Base-by-base conservation (phyloP, 2,888 invertebrate species). In the Ischnura elegans region DNA sequence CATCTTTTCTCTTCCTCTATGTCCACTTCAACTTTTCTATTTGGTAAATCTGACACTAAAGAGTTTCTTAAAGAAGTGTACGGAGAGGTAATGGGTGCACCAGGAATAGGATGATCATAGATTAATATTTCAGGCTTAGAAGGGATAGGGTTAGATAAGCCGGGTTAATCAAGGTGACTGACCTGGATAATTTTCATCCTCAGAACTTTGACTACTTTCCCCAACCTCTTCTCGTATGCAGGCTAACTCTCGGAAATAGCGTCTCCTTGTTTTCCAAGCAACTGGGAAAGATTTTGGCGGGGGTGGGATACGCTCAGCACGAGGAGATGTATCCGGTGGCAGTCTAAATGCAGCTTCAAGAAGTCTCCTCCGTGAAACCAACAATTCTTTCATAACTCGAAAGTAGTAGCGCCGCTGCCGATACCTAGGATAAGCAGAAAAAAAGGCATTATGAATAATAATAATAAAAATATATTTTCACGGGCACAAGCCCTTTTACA, bases 181-280 rank as follows among this genome's bases (percentile, higher is more conserved):
- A 96, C 96, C 97, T 85, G 97, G 97, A 95, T 97, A 97, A 95
- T 97, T 97, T 95, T 98, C 98, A 96, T 98, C 98, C 94, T 98
- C 98, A 47, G 98, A 98, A 87, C 96, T 96, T 94, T 96, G 96
- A 94, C 97, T 96, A 94, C 96, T 95, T 93, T 98, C 97, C n/a
- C 98, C 97, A 93, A 98, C 97, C 95, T 98, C 97, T 95, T 97
- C 97, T 95, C 97, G 96, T 47, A 98, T 97, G 94, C 97, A 97
- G 90, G 97, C 96, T 87, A 98, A 96, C 95, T 98, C 98, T 95
- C 98, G 97, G 96, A 97, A 97, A 95, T 95, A 95, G 21, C 94
- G 93, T 43, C 95, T 94, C 46, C 94, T 94, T 42, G 95, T 95
- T 51, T 95, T 94, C 93, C 95, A 94, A 29, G 94, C 95, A 47